phyloP scores from a whole-genome alignment of 2,797 vertebrate species.

The Ciconia nigra region DNA sequence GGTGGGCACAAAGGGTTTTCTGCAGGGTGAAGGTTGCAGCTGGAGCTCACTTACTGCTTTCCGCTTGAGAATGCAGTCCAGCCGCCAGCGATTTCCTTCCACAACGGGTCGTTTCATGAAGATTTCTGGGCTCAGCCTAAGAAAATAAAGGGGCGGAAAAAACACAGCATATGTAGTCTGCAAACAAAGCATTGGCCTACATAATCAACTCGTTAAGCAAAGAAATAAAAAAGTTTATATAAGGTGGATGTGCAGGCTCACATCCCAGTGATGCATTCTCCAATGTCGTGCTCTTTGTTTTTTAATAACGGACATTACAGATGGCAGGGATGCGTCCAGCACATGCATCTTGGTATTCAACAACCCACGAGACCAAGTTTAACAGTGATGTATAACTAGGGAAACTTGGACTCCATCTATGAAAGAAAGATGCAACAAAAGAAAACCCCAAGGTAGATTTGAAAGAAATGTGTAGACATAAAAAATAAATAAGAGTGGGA shows the following conservation, averaged over 20 bases:
- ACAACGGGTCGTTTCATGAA: constrained; percentile 95
- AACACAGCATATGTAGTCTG: not conserved
- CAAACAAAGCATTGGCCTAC: constrained; percentile 14
- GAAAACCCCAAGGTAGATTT: not conserved
- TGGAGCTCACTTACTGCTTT: constrained; percentile 86
- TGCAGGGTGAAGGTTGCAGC: not conserved
- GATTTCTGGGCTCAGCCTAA: constrained; percentile 95
- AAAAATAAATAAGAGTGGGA: not conserved
- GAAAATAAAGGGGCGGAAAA: constrained; percentile 16
- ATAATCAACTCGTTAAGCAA: not conserved
- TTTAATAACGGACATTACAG: not conserved
- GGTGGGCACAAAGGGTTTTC: not conserved
- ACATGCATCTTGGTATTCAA: not conserved
- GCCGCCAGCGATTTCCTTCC: constrained; percentile 94
- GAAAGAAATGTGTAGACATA: not conserved
- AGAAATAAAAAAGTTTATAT: not conserved
- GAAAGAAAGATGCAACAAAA: not conserved
- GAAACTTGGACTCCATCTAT: not conserved
- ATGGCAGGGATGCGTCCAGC: not conserved
- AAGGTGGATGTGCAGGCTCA: not conserved
- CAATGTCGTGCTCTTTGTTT: not conserved
- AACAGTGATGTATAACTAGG: not conserved
- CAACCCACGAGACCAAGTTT: not conserved
- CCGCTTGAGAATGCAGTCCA: constrained; percentile 89
- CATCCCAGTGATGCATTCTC: not conserved